Conservation (phyloP, 2,113 vertebrate genomes). For the Scatophagus argus region DNA sequence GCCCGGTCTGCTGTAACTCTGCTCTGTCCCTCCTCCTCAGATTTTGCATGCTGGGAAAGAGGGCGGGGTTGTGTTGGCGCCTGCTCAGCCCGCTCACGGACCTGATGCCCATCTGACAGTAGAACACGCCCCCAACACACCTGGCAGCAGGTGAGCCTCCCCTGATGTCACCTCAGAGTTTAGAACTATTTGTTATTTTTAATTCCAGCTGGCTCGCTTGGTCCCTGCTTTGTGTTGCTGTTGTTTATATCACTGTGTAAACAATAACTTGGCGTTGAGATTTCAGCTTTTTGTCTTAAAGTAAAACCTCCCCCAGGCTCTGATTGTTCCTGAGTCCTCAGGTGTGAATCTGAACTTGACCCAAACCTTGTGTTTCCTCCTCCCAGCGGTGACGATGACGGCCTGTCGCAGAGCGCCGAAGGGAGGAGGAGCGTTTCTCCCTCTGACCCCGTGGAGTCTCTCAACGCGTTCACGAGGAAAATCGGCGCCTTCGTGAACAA, state of each 20-base stretch:
- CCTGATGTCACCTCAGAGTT: too few species aligned
- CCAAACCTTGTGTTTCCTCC: not conserved
- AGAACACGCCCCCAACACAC: constrained; percentile 60
- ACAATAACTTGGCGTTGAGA: too few species aligned
- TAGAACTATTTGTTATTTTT: too few species aligned
- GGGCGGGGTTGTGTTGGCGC: constrained; percentile 85
- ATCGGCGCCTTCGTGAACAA: constrained; percentile 98
- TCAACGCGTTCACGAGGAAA: constrained; percentile 91
- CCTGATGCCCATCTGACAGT: constrained; percentile 65
- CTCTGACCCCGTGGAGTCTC: constrained; percentile 85
- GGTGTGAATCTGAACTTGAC: not conserved
- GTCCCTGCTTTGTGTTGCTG: too few species aligned
- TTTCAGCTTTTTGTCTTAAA: too few species aligned
- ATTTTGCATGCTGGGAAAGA: constrained; percentile 89
- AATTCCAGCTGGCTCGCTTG: too few species aligned
- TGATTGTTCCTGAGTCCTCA: not conserved
- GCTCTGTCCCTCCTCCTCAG: constrained; percentile 68
- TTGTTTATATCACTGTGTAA: too few species aligned
- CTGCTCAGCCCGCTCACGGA: constrained; percentile 87
- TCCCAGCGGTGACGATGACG: constrained; percentile 87
- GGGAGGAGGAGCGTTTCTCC: constrained; percentile 87
- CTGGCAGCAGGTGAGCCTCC: constrained; percentile 65
- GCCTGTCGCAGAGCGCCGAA: constrained; percentile 87
- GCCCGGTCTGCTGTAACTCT: not conserved
- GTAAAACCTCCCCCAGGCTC: too few species aligned